These are phyloP conservation scores for Oreochromis grahami DNA, from an alignment of 2,797 vertebrate genomes.

Conservation along the genomic window DNA sequence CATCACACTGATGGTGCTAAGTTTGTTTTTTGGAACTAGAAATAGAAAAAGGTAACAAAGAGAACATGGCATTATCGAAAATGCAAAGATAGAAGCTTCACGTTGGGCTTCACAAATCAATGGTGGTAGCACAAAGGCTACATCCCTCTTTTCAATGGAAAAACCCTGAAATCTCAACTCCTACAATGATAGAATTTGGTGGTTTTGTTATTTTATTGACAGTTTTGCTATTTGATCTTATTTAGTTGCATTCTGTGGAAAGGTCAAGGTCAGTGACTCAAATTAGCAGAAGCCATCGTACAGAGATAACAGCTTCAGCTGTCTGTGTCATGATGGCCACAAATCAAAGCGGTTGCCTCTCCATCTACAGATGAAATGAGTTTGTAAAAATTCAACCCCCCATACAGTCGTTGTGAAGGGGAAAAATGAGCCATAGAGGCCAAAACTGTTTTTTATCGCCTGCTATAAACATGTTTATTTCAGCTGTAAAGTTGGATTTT, in stretches of 20 bases:
- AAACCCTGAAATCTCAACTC: not conserved
- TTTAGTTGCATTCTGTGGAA: not conserved
- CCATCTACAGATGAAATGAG: not conserved
- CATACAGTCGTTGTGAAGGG: not conserved
- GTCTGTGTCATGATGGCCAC: not conserved
- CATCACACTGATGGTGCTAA: not conserved
- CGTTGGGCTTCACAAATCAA: not conserved
- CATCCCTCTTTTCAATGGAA: not conserved
- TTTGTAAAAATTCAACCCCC: not conserved
- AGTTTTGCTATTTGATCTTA: not conserved
- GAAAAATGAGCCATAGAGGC: accelerated
- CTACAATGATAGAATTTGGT: not conserved
- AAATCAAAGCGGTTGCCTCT: not conserved
- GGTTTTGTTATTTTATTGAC: not conserved
- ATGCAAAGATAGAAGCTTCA: not conserved
- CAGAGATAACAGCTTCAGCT: not conserved
- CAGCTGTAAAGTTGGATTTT: not conserved
- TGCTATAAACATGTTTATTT: not conserved
- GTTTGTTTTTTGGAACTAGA: not conserved
- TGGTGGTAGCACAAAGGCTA: not conserved
- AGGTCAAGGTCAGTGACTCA: not conserved
- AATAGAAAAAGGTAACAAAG: not conserved
- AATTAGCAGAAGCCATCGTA: not conserved
- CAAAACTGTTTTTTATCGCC: accelerated
- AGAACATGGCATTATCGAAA: not conserved